Percentiles rank a stretch among this genome's conserved stretches.
These are phyloP conservation scores for Galerucella pusilla DNA, from an alignment of 2,888 invertebrate species.

Conservation along the genomic window DNA sequence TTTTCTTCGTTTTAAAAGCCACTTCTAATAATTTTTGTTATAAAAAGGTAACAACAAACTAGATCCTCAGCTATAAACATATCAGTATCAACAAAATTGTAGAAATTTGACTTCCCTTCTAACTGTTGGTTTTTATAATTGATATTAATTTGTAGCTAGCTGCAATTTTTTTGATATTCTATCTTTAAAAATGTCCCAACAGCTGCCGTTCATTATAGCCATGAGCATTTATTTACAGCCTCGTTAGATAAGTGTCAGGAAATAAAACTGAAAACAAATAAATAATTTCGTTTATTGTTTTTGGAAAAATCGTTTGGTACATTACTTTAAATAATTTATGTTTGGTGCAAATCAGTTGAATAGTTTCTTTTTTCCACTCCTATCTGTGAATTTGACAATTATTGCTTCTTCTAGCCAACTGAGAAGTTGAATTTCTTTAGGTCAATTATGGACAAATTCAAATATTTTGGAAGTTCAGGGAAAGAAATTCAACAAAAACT, in stretches of 20 bases:
- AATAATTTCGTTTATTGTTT: slow-evolving; percentile 28
- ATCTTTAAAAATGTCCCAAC: slow-evolving; percentile 20
- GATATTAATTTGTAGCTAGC: slow-evolving; percentile 14
- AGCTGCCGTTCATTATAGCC: slow-evolving; percentile 29
- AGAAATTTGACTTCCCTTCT: slow-evolving; percentile 5
- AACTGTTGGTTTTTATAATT: slow-evolving; percentile 17
- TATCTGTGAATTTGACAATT: too few species aligned
- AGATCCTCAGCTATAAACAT: too few species aligned
- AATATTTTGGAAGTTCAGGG: too few species aligned
- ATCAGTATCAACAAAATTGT: not conserved
- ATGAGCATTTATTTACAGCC: slow-evolving; percentile 27
- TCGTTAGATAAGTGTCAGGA: slow-evolving; percentile 29
- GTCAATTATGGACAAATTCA: too few species aligned
- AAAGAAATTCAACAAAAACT: too few species aligned
- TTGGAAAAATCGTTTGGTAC: slow-evolving; percentile 12
- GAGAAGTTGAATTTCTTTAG: too few species aligned
- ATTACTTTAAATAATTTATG: not conserved
- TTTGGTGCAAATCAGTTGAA: not conserved
- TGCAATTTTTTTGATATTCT: slow-evolving; percentile 26
- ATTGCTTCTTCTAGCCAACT: too few species aligned
- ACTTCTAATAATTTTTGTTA: too few species aligned
- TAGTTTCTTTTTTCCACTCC: too few species aligned
- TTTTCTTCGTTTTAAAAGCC: too few species aligned
- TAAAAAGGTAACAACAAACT: too few species aligned
- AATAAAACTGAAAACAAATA: slow-evolving; percentile 31